A percentile compares a stretch with the other conserved stretches of the same genome.
Evolutionary conservation across 1,140 invertebrate genomes (phyloP).

Genomic region (Conus betulinus): DNA sequence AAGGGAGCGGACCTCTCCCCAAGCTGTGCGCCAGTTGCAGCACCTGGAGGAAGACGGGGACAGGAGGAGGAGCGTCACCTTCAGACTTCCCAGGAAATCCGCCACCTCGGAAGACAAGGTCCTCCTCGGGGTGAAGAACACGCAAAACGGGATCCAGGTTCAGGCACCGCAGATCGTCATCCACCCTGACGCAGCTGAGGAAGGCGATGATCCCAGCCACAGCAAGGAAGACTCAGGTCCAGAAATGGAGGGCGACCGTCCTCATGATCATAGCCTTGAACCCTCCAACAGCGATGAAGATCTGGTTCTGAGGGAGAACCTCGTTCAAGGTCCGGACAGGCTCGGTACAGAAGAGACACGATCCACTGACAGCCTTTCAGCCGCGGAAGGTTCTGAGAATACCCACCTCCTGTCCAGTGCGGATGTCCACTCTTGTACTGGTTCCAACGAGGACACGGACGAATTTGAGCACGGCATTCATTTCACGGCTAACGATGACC

Average conservation of each 20-base stretch:
- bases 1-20: not conserved
- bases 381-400: not conserved
- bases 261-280: not conserved
- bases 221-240: not conserved
- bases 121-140: not conserved
- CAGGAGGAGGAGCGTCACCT: constrained; percentile 4
- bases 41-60: not conserved
- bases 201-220: not conserved
- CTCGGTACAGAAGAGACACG: not conserved
- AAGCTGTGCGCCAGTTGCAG: not conserved
- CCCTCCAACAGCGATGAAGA: not conserved
- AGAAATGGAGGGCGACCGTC: not conserved
- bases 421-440: not conserved
- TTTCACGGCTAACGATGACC: not conserved
- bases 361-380: not conserved
- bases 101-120: not conserved
- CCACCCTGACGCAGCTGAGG: not conserved
- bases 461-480: not conserved
- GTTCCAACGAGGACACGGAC: not conserved
- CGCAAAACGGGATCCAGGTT: not conserved
- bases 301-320: not conserved
- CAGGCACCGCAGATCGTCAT: not conserved
- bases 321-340: not conserved
- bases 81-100: not conserved
- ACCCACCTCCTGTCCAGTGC: not conserved